Conservation (phyloP, 92 coral and sea anemone genomes). For the Porites lobata region DNA sequence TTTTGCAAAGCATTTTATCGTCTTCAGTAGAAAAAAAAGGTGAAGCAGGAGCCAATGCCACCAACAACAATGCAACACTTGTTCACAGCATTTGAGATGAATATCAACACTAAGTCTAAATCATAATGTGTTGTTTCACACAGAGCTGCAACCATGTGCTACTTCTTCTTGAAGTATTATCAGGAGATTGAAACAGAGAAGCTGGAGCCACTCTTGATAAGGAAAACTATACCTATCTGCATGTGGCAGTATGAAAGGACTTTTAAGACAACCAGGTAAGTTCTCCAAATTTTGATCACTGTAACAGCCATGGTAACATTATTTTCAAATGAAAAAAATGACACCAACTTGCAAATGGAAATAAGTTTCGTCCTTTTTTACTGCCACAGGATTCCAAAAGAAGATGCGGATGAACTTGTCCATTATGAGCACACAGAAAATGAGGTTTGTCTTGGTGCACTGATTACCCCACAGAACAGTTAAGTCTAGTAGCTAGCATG, state of each 20-base stretch:
- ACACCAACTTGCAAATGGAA: neutral
- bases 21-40: too few species aligned
- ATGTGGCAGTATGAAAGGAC: conserved; percentile 98
- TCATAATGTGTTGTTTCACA: neutral
- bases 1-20: too few species aligned
- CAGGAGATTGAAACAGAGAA: conserved; percentile 87
- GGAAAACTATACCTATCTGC: conserved; percentile 94
- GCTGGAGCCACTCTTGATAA: conserved; percentile 83
- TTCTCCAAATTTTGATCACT: neutral
- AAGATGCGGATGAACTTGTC: conserved; percentile 90
- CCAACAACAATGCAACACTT: too few species aligned
- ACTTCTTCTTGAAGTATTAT: conserved; percentile 81
- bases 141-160: conserved; percentile 92
- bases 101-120: neutral
- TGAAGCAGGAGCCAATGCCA: too few species aligned
- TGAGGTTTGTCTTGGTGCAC: conserved; percentile 69
- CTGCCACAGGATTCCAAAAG: conserved; percentile 83
- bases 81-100: neutral
- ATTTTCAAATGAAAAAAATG: neutral
- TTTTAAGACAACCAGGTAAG: conserved; percentile 92
- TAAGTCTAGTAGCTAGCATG: neutral
- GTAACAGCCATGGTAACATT: neutral
- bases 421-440: conserved; percentile 91
- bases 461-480: neutral
- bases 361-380: neutral